These are phyloP conservation scores for Patiria miniata DNA, from an alignment of 35 echinoderm and acorn worm genomes.

Conservation along the genomic window DNA sequence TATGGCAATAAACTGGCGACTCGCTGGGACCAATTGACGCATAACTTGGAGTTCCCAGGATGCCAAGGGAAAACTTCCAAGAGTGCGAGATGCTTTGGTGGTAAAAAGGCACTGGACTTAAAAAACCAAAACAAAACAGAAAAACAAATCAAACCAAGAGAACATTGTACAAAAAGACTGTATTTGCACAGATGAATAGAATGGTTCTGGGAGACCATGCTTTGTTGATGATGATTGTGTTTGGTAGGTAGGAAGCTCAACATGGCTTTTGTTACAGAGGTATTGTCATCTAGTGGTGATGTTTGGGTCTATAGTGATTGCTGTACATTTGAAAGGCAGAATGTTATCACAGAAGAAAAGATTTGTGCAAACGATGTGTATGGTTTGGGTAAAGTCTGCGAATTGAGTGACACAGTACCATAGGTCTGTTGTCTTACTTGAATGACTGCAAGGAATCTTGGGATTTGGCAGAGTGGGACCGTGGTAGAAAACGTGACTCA, in stretches of 20 bases:
- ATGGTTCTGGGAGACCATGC: no score
- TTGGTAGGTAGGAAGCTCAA: no score
- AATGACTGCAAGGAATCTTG: not conserved
- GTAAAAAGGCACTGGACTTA: not conserved
- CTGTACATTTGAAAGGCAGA: no score
- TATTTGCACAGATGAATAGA: not conserved
- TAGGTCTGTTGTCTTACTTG: conserved; percentile 17
- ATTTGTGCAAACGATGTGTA: not conserved
- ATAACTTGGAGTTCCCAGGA: conserved; percentile 17
- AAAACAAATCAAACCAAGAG: not conserved
- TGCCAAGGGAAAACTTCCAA: conserved; percentile 10
- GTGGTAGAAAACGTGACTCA: not conserved
- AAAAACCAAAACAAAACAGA: no score
- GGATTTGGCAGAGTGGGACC: not conserved
- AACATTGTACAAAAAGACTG: conserved; percentile 14
- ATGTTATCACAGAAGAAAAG: no score
- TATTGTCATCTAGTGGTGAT: no score
- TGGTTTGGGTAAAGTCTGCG: not conserved
- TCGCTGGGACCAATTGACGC: conserved; percentile 38
- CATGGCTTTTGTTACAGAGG: no score
- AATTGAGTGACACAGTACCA: not conserved
- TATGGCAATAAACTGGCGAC: conserved; percentile 37
- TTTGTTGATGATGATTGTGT: no score
- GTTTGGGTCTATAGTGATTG: no score
- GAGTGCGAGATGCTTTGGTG: not conserved